Evolutionary conservation across 37 sponge, comb jelly and placozoan species (phyloP).

Genomic region (Amphimedon queenslandica): DNA sequence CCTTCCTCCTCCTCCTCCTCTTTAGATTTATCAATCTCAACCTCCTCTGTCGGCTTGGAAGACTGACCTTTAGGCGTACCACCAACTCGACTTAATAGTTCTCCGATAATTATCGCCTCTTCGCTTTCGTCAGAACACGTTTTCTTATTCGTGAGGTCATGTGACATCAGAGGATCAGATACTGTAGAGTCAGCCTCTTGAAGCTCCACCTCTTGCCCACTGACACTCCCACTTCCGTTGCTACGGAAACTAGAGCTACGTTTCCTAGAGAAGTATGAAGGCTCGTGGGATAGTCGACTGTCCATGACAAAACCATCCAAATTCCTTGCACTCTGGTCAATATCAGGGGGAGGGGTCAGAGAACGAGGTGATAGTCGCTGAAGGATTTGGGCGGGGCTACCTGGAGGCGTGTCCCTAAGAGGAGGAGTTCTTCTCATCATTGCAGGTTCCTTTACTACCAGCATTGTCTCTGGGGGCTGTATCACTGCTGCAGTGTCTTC

Average conservation of each 20-base stretch:
- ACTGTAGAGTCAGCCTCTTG: slow-evolving; percentile 84
- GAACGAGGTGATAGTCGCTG: not conserved
- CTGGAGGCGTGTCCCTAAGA: not conserved
- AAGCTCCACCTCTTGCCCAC: not conserved
- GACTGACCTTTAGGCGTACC: not conserved
- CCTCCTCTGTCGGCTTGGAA: no score
- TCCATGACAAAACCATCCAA: no score
- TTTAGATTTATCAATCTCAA: no score
- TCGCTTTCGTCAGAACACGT: not conserved
- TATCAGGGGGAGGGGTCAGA: not conserved
- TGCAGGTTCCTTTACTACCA: not conserved
- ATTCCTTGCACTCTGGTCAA: no score
- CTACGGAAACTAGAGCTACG: not conserved
- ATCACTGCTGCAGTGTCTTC: not conserved
- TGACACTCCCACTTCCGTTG: not conserved
- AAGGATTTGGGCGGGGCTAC: not conserved
- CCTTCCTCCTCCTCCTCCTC: no score
- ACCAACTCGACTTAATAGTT: not conserved
- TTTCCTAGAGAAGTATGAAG: no score
- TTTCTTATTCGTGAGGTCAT: no score
- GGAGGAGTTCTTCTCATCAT: not conserved
- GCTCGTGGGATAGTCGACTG: no score
- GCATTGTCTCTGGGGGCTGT: not conserved
- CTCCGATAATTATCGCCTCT: not conserved
- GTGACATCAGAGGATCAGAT: not conserved